Conservation (phyloP, 2,888 invertebrate species). For the Euclidia mi region DNA sequence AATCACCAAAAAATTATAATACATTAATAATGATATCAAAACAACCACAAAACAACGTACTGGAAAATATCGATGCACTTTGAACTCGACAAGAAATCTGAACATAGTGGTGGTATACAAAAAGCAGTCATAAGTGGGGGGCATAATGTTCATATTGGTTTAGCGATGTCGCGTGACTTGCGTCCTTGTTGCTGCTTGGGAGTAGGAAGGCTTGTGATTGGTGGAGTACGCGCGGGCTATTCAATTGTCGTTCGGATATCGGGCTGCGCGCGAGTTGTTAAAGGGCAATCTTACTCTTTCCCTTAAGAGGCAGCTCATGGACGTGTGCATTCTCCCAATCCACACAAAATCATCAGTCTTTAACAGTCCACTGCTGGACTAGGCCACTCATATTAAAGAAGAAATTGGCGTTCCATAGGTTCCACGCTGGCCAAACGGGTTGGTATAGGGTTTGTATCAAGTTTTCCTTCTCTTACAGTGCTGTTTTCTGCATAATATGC, state of each 20-base stretch:
- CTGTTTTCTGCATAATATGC: too few relatives aligned
- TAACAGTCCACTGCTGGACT: too few relatives aligned
- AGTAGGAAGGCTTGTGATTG: conserved; percentile 73
- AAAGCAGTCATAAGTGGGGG: conserved; percentile 19
- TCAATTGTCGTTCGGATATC: conserved; percentile 79
- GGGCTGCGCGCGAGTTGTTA: conserved; percentile 81
- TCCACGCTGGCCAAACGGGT: too few relatives aligned
- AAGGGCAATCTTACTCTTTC: too few relatives aligned
- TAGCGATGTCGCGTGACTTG: conserved; percentile 63
- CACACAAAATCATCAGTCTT: too few relatives aligned
- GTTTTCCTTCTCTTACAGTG: too few relatives aligned
- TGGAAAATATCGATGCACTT: conserved; percentile 58
- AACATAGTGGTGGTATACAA: conserved; percentile 24
- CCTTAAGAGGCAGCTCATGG: too few relatives aligned
- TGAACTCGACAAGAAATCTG: conserved; percentile 55
- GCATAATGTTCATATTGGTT: conserved; percentile 61
- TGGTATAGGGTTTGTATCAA: too few relatives aligned
- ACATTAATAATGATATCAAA: conserved; percentile 3
- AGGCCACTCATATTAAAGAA: too few relatives aligned
- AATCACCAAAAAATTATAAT: not conserved
- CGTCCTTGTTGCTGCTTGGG: conserved; percentile 79
- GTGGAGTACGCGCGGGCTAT: conserved; percentile 76
- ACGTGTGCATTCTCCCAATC: too few relatives aligned
- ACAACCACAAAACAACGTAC: conserved; percentile 16
- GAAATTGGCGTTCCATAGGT: too few relatives aligned